Evolutionary conservation across 2,888 invertebrate species (phyloP), one percentile per base, ranked within the genome.

Genomic region (Diarsia brunnea): DNA sequence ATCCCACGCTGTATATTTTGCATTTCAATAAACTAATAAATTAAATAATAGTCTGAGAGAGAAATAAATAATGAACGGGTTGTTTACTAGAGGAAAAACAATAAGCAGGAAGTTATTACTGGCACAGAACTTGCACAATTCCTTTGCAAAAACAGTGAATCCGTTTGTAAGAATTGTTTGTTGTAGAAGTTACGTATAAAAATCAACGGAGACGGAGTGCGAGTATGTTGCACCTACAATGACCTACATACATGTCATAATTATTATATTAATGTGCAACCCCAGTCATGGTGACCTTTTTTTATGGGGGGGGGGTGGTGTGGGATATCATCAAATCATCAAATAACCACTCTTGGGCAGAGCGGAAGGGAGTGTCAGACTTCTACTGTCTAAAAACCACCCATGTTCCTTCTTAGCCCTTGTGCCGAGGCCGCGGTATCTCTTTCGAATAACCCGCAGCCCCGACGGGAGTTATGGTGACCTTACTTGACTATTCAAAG

Each of bases 231-330:
- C 14, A n/a, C 38, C 38, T 24, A 5, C 51, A n/a, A n/a, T n/a
- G n/a, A n/a, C n/a, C n/a, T n/a, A n/a, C n/a, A n/a, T n/a, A n/a
- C n/a, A n/a, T n/a, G n/a, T n/a, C n/a, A n/a, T n/a, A n/a, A n/a
- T n/a, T n/a, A n/a, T n/a, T n/a, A n/a, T 63, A 45, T 4, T 73
- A 74, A 73, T 3, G 14, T 21, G 43, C 19, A 31, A 45, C 24
- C 16, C 27, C 4, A 58, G 12, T 31, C 45, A 21, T 49, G 19
- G 5, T 49, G 5, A 49, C 19, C 19, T 49, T 19, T n/a, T n/a
- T n/a, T n/a, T n/a, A n/a, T n/a, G n/a, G n/a, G n/a, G n/a, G n/a
- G n/a, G n/a, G n/a, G n/a, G n/a, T n/a, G n/a, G n/a, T n/a, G n/a
- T n/a, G n/a, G n/a, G n/a, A n/a, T n/a, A n/a, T n/a, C n/a, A n/a